A percentile compares a stretch with the other conserved stretches of the same genome.
Evolutionary conservation across 2,888 invertebrate species (phyloP).

Genomic region (Orthonevra nobilis): DNA sequence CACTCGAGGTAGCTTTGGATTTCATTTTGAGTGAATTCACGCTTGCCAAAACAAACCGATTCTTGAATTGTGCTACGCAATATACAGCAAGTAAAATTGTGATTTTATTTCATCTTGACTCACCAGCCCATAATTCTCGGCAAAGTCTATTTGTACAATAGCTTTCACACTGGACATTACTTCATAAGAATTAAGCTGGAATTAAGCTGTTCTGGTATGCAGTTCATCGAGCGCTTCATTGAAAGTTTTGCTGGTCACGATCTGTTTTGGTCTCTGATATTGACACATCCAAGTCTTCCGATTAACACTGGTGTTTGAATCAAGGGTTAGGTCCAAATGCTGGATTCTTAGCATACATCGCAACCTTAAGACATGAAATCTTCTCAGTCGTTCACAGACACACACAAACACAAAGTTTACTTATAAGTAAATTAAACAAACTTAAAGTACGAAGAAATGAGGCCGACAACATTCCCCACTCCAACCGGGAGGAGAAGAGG

Average conservation of each 20-base stretch:
- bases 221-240: conserved; percentile 20
- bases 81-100: conserved; percentile 15
- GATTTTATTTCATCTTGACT: background rate
- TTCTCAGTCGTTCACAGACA: too few species aligned
- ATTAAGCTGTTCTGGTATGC: conserved; percentile 13
- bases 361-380: too few species aligned
- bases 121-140: too few species aligned
- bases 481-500: too few species aligned
- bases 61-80: conserved; percentile 70
- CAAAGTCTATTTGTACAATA: too few species aligned
- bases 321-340: too few species aligned
- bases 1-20: conserved; percentile 65
- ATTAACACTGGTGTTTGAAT: conserved; percentile 18
- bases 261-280: conserved; percentile 16
- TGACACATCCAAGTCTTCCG: conserved; percentile 10
- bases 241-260: conserved; percentile 16
- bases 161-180: conserved; percentile 1
- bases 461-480: too few species aligned
- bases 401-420: too few species aligned
- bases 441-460: too few species aligned
- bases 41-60: conserved; percentile 71
- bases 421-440: too few species aligned
- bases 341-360: too few species aligned
- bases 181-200: conserved; percentile 10
- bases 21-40: conserved; percentile 69